Evolutionary conservation across 2,797 vertebrate genomes (phyloP), one percentile per base, ranked within the genome.

Genomic region (Coregonus suidteri): DNA sequence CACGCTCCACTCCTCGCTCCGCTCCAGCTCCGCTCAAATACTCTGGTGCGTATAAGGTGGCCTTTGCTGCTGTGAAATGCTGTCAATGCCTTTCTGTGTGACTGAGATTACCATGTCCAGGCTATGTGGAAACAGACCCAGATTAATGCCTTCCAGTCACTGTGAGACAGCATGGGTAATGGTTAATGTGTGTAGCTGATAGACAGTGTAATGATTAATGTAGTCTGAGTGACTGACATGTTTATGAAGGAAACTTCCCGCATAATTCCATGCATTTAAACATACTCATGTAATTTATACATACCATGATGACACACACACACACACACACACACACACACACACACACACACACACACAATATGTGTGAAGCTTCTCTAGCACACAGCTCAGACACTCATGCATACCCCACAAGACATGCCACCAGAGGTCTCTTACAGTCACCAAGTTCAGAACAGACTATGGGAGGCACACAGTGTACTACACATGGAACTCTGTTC

Each of bases 1-100:
- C 41, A 41, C 9, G 41, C 41, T 41, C 41, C 41, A 41, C 7
- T 7, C 41, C 41, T 41, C 1, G 7, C 41, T 41, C 41, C 9
- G 41, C 62, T 79, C 25, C 35, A 73, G 73, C 41, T 77, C 35
- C 35, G 34, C 73, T 25, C 25, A 25, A 25, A 25, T 25, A 25
- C 25, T 25, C 25, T 25, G 25, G 25, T 25, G 25, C 25, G 25
- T 25, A 25, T 25, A 25, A 25, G 25, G 25, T 34, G 20, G 3
- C 75, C 62, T 69, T 75, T 59, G 75, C 51, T 6, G 35, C 74
- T 78, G 73, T 74, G 18, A 82, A 72, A 76, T 62, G 71, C n/a
- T 80, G 70, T 71, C 66, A 6, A 41, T 54, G 20, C 18, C 20
- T 80, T 83, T 82, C 72, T 71, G 25, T 74, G 75, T 73, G 70